A percentile compares a stretch with the other conserved stretches of the same genome.
Conservation (phyloP, 1,140 invertebrate species). For the Drosophila nasuta region DNA sequence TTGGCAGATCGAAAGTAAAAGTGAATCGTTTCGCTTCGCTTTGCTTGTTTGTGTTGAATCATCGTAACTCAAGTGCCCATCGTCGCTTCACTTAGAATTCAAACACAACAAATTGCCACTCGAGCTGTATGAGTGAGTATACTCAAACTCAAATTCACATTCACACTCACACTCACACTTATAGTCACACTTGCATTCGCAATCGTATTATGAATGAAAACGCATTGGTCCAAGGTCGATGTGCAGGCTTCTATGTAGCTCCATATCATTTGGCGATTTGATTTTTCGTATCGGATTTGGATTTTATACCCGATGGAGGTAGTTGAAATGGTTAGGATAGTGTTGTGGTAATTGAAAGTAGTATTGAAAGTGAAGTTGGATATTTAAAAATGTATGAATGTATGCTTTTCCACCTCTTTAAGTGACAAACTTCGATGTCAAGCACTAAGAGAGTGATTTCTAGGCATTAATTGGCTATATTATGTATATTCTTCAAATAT, state of each 20-base stretch:
- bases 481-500: no score
- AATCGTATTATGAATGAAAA: conserved; percentile 64
- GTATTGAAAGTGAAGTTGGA: no score
- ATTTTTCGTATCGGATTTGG: conserved; percentile 42
- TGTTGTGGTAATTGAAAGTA: not conserved
- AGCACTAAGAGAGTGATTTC: no score
- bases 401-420: no score
- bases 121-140: conserved; percentile 12
- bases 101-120: conserved; percentile 57
- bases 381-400: no score
- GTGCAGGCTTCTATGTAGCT: conserved; percentile 73
- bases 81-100: conserved; percentile 27
- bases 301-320: not conserved
- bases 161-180: conserved; percentile 4
- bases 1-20: conserved; percentile 66
- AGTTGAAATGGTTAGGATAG: not conserved
- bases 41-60: conserved; percentile 59
- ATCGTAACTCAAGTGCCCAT: conserved; percentile 41
- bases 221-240: conserved; percentile 65
- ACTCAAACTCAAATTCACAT: conserved; percentile 17
- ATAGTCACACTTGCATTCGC: conserved; percentile 7
- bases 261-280: conserved; percentile 47
- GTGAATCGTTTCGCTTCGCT: conserved; percentile 23
- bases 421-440: no score
- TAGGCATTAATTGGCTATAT: no score